Evolutionary conservation across 2,888 invertebrate species (phyloP).

Genomic region (Nomada flava): DNA sequence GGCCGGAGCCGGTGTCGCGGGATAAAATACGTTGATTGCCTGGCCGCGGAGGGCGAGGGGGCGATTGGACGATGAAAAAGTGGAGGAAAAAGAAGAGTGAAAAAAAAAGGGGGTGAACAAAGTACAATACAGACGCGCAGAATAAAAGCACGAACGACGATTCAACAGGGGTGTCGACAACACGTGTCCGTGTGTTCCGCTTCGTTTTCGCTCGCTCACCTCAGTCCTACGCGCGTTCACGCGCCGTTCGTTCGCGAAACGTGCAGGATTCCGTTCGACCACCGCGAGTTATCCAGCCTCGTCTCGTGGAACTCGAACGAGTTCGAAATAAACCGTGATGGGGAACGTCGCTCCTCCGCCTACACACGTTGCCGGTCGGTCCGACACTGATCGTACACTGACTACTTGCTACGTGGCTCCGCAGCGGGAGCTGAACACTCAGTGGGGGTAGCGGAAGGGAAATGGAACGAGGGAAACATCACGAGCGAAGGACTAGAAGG

Average conservation of each 20-base stretch:
- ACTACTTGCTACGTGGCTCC: conserved; percentile 56
- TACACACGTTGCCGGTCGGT: conserved; percentile 59
- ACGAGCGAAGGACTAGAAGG: conserved; percentile 5
- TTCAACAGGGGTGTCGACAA: conserved; percentile 10
- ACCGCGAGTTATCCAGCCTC: background rate
- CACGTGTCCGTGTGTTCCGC: conserved; percentile 29
- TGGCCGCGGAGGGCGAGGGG: background rate
- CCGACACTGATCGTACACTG: conserved; percentile 68
- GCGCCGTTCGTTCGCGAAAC: background rate
- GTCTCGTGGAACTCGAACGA: conserved; percentile 20
- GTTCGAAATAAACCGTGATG: conserved; percentile 45
- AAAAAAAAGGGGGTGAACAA: conserved; percentile 3
- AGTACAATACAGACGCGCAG: too few species aligned
- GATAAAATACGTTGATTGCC: background rate
- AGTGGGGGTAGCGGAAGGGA: conserved; percentile 50
- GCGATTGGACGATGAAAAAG: background rate
- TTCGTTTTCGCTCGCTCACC: conserved; percentile 16
- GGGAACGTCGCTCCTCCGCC: conserved; percentile 20
- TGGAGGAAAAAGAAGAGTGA: too few species aligned
- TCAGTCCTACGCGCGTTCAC: background rate
- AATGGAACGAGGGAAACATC: conserved; percentile 33
- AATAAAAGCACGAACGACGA: conserved; percentile 11
- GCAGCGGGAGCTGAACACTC: conserved; percentile 43
- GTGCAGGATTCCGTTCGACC: conserved; percentile 10
- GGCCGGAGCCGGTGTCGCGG: conserved; percentile 1